Conservation (phyloP, 2,888 invertebrate species). For the Polyommatus iphigenia region DNA sequence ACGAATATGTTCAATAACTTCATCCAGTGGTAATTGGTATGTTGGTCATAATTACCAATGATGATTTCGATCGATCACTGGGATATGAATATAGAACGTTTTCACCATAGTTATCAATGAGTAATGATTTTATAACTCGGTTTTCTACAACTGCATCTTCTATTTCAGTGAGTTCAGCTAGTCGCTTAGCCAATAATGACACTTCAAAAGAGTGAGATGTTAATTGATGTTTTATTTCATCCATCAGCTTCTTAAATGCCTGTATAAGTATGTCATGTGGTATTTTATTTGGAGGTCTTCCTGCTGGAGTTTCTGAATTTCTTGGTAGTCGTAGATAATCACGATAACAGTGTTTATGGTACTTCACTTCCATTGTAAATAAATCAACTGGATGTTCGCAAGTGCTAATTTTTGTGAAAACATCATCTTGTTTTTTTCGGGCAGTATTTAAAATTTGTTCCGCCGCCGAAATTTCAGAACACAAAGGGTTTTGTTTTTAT, state of each 20-base stretch:
- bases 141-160: slow-evolving; percentile 13
- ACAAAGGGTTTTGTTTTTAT: slow-evolving; percentile 31
- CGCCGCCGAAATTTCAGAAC: slow-evolving; percentile 43
- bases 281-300: not conserved
- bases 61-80: slow-evolving; percentile 44
- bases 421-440: slow-evolving; percentile 41
- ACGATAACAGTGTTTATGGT: slow-evolving; percentile 43
- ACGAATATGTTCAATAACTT: slow-evolving; percentile 31
- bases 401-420: slow-evolving; percentile 44
- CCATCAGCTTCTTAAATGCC: not conserved
- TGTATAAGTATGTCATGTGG: slow-evolving; percentile 3
- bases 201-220: not conserved
- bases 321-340: slow-evolving; percentile 42
- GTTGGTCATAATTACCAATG: slow-evolving; percentile 44
- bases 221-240: slow-evolving; percentile 20
- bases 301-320: slow-evolving; percentile 2
- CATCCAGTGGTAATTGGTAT: slow-evolving; percentile 38
- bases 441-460: slow-evolving; percentile 40
- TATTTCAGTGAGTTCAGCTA: slow-evolving; percentile 1
- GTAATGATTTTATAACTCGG: slow-evolving; percentile 1
- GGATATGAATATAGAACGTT: slow-evolving; percentile 41
- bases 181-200: not conserved
- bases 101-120: slow-evolving; percentile 19
- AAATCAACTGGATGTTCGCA: slow-evolving; percentile 44
- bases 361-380: slow-evolving; percentile 46